Conservation (phyloP, 2,113 vertebrate genomes). For the Pseudolaguvia tuberculata region DNA sequence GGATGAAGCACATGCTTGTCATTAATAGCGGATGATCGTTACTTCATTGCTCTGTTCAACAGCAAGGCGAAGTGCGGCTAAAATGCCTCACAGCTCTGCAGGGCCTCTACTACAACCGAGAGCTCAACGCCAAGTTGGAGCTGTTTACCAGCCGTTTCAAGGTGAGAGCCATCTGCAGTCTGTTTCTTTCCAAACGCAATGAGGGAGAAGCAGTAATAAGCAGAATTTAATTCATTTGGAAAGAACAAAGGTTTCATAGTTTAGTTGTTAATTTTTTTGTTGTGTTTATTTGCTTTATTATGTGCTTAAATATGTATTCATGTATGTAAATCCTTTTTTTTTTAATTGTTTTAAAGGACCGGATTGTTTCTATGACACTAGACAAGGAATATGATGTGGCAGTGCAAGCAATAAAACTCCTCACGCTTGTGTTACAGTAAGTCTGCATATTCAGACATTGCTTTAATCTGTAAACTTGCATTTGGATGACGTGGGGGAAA, state of each 20-base stretch:
- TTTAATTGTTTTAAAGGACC: slow-evolving; percentile 72
- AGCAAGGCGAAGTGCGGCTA: slow-evolving; percentile 99
- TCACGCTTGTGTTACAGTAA: slow-evolving; percentile 99
- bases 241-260: neutral
- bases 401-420: slow-evolving; percentile 99
- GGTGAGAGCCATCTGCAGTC: slow-evolving; percentile 66
- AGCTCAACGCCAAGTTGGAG: slow-evolving; percentile 96
- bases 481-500: neutral
- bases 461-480: neutral
- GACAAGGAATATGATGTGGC: slow-evolving; percentile 99
- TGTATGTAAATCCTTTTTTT: neutral
- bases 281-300: neutral
- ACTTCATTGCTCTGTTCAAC: slow-evolving; percentile 32
- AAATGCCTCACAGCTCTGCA: slow-evolving; percentile 98
- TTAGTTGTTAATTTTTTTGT: no score
- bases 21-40: neutral
- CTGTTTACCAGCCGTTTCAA: slow-evolving; percentile 99
- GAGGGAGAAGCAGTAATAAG: neutral
- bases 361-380: slow-evolving; percentile 98
- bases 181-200: slow-evolving; percentile 19
- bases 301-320: neutral
- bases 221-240: neutral
- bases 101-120: slow-evolving; percentile 98
- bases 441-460: slow-evolving; percentile 53
- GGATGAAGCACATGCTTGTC: neutral